Evolutionary conservation across 2,113 vertebrate genomes (phyloP).

Genomic region (Corvus hawaiiensis): DNA sequence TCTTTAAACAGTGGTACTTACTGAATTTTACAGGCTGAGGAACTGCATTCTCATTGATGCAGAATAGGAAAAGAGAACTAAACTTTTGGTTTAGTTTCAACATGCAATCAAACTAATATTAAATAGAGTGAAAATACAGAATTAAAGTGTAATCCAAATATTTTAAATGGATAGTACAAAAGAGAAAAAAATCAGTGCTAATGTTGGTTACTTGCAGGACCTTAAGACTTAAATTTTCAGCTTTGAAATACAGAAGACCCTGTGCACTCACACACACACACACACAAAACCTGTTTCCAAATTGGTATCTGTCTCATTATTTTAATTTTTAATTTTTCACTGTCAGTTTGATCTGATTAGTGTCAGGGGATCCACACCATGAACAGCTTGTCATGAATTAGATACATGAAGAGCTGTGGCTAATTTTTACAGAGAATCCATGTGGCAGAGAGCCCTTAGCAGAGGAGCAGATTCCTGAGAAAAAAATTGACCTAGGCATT

Average conservation of each 20-base stretch:
- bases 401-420: not conserved
- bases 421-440: not conserved
- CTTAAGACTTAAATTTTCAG: not conserved
- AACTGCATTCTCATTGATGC: not conserved
- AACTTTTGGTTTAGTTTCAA: not conserved
- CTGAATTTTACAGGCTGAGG: not conserved
- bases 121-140: not conserved
- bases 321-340: not conserved
- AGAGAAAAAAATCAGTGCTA: not conserved
- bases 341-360: not conserved
- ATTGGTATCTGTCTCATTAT: not conserved
- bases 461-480: not conserved
- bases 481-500: not conserved
- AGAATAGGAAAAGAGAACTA: not conserved
- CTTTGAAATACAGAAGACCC: not conserved
- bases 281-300: not conserved
- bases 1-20: not conserved
- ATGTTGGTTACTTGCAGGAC: not conserved
- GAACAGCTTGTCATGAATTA: not conserved
- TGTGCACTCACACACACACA: not conserved
- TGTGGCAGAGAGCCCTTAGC: not conserved
- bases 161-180: not conserved
- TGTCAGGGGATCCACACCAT: not conserved
- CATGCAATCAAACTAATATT: not conserved
- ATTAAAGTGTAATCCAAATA: not conserved